Evolutionary conservation across 2,888 invertebrate species (phyloP).

Genomic region (Drosophila robusta): DNA sequence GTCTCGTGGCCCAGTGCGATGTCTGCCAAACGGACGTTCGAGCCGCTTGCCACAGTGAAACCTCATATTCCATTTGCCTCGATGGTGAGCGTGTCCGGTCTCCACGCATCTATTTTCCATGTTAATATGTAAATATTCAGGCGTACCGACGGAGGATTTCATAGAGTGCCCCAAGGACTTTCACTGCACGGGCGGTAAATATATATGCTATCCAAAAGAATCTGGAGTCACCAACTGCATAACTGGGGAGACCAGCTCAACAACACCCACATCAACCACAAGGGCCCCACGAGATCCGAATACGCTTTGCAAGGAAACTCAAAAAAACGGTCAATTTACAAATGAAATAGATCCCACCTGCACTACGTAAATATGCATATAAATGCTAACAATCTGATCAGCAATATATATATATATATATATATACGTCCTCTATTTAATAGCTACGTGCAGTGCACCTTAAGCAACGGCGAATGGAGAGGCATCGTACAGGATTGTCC

Average conservation of each 20-base stretch:
- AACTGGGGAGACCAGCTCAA: not conserved
- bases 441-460: slow-evolving; percentile 5
- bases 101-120: not conserved
- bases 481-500: accelerated
- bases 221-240: slow-evolving; percentile 5
- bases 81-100: slow-evolving; percentile 23
- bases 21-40: slow-evolving; percentile 31
- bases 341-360: slow-evolving; percentile 30
- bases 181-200: slow-evolving; percentile 36
- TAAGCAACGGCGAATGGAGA: not conserved
- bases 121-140: slow-evolving; percentile 11
- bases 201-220: slow-evolving; percentile 38
- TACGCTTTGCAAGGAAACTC: slow-evolving; percentile 17
- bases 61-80: slow-evolving; percentile 43
- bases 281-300: slow-evolving; percentile 9
- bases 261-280: not conserved
- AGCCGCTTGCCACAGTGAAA: slow-evolving; percentile 47
- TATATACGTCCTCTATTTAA: not conserved
- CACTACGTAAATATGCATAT: slow-evolving; percentile 17
- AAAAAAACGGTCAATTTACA: not conserved
- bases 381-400: not conserved
- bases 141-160: slow-evolving; percentile 21
- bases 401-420: too few relatives aligned
- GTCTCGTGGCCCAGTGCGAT: slow-evolving; percentile 29
- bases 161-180: slow-evolving; percentile 41